Base-by-base conservation (phyloP, 2,888 invertebrate species). In the Thyatira batis region DNA sequence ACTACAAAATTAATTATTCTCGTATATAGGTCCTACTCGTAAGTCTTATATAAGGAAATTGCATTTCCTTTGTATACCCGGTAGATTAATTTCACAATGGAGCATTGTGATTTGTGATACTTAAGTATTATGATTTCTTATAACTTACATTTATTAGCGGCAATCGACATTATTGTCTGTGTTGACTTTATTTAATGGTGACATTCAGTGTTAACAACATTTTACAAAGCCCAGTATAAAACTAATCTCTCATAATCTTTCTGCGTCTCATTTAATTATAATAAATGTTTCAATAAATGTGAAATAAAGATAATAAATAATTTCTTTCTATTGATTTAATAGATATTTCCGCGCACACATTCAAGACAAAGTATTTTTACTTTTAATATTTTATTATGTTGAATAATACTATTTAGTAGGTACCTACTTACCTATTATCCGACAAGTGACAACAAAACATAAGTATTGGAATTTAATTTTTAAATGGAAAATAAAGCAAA, bases 151-250 rank as follows among this genome's bases (percentile, higher is more conserved):
- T 25, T 27, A 25, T 10, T 27, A 13, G 17, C 27, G 13, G 20
- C 10, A 21, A 45, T n/a, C 5, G 11, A 45, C 20, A 54, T 46
- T 33, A 53, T 49, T 30, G 21, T 49, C 33, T 13, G n/a, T 39
- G 11, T 39, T 39, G 13, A 39, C 39, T 39, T 17, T 39, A 39
- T 4, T 8, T 17, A n/a, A 39, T 39, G 13, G n/a, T 39, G 8
- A n/a, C 17, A 39, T 17, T 39, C 33, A 33, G 39, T 17, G 13
- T 33, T 33, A n/a, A n/a, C 2, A n/a, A 6, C 3, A 39, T 39
- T 39, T 39, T 17, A 13, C 17, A 8, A 39, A 39, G 39, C 39
- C 39, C 8, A 13, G 8, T n/a, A 8, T 39, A 39, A 4, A 39
- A 39, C 17, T 17, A 5, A 30, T 30, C 8, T 13, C 3, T 13